Percentiles rank a stretch among this genome's conserved stretches.
Conservation (phyloP, 1,140 invertebrate species). For the Popillia japonica region DNA sequence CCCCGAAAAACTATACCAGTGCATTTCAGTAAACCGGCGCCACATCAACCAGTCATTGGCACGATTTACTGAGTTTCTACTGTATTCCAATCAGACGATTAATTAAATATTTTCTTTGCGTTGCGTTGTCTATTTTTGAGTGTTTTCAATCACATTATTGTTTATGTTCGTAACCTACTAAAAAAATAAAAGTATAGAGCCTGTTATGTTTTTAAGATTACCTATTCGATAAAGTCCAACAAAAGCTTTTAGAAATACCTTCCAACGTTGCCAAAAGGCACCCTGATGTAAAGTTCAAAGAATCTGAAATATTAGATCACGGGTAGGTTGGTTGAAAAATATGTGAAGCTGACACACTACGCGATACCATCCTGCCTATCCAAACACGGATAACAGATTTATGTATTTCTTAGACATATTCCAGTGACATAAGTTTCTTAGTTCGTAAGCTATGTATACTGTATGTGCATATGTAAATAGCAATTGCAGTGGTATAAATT, state of each 20-base stretch:
- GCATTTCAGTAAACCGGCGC: too few species aligned
- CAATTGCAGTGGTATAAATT: neutral
- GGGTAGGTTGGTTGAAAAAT: neutral
- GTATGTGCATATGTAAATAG: neutral
- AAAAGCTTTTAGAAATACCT: neutral
- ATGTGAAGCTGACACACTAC: neutral
- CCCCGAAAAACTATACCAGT: too few species aligned
- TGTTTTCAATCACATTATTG: too few species aligned
- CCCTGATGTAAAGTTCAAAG: neutral
- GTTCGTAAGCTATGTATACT: too few species aligned
- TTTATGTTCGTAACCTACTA: too few species aligned
- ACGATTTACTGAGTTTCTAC: too few species aligned
- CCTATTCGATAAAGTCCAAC: neutral
- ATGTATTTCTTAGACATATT: neutral
- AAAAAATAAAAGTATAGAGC: neutral
- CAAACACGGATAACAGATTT: neutral
- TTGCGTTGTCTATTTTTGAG: too few species aligned
- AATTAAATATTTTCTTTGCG: too few species aligned
- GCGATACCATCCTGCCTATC: neutral
- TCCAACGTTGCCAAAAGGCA: neutral
- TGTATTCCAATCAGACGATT: too few species aligned
- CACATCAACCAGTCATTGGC: too few species aligned
- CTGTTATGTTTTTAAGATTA: neutral
- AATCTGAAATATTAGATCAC: constrained; percentile 23
- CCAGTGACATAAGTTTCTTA: neutral